Evolutionary conservation across 2,888 invertebrate species (phyloP), one percentile per base, ranked within the genome.

Genomic region (Taenaris catops): DNA sequence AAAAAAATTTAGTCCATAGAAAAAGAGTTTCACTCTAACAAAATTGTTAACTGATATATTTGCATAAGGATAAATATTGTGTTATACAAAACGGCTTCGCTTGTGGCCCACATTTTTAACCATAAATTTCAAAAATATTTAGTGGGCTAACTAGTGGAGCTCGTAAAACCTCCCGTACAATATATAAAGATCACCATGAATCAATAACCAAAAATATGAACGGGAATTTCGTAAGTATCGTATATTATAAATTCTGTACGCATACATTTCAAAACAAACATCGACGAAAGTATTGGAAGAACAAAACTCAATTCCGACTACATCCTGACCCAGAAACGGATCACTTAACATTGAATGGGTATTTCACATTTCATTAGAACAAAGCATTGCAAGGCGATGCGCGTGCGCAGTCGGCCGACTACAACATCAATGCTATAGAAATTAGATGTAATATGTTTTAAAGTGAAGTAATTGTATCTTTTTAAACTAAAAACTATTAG

Each of bases 261-360:
- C 23, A 21, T 21, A 21, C 16, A 21, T n/a, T 26, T 20, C 5
- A 25, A 34, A 28, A 18, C 27, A 21, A 8, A 33, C 33, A 33
- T 35, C 24, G 28, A 24, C 28, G 24, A 24, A 33, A 38, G 27
- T 38, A 27, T 33, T 38, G 12, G 33, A 38, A n/a, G n/a, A n/a
- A 38, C 33, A 38, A 33, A 38, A 38, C 12, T 33, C 27, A 38
- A 16, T 33, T 32, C 25, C 20, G 14, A 18, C 10, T 27, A 35
- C 38, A 12, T 37, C 48, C 45, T 64, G 69, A 69, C 71, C 72
- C 55, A 73, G 51, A 68, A 66, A 46, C 53, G 45, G 47, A 32
- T 38, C 49, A 55, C 58, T 75, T 74, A 63, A 57, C 75, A 76
- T 74, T 69, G 68, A 76, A 76, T 72, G 68, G 68, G 56, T 59